Base-by-base conservation (phyloP, 2,888 invertebrate species). In the Xylophagus ater region DNA sequence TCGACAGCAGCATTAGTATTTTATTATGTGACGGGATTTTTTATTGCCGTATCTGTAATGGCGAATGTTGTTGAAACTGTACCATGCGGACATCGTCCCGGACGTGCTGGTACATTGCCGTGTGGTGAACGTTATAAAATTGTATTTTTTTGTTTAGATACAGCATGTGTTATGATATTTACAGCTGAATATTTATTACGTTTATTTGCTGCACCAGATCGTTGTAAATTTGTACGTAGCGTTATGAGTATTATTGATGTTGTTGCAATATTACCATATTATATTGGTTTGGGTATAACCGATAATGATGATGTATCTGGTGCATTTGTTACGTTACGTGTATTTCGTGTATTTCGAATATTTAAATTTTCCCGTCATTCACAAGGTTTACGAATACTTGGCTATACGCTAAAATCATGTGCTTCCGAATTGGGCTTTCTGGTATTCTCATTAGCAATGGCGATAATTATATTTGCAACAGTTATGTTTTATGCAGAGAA, bases 401-500 rank as follows among this genome's bases (percentile, higher is more conserved):
- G 98, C 47, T 99, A 99, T 69, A 99, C 98, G 45, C 77, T 99
- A 50, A 98, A 98, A 72, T 92, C 92, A 44, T 97, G 97, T 71
- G 96, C 96, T 65, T 93, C 92, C 65, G 97, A 97, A 71, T 77
- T 99, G 53, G 98, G 98, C 51, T 99, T 99, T 72, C 79, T 99
- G 47, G 94, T 98, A 45, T 99, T 99, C 70, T 98, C 97, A 20
- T 72, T 99, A 58, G 94, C 96, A 48, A 97, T 98, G 97, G 98
- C 98, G 57, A 98, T 99, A 66, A 97, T 99, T 58, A 99, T 99
- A 59, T 99, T 99, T 67, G 97, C 98, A 47, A 99, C 98, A 26
- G 94, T 99, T 54, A 99, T 99, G 96, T 99, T 93, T 73, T 99
- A 99, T 72, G 96, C 97, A 36, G 98, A 99, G 74, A 98, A 98